Conservation (phyloP, 2,797 vertebrate species). For the Eospalax fontanierii region DNA sequence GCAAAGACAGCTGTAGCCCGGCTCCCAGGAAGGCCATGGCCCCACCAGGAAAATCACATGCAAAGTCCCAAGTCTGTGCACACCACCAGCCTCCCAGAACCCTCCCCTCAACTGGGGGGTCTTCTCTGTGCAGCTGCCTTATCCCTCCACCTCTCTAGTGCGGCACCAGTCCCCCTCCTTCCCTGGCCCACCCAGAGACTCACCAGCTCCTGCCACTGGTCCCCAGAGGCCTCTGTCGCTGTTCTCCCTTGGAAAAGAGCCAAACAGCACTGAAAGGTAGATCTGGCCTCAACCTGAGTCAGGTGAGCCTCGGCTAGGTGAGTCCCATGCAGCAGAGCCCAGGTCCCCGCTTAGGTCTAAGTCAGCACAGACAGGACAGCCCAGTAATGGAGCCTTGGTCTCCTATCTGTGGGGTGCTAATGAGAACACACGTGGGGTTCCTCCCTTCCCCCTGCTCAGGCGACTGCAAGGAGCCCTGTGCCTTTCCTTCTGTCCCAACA, state of each 20-base stretch:
- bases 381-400: neutral
- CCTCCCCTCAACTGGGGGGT: no score
- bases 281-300: neutral
- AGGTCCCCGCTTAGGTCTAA: neutral
- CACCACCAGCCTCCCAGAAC: neutral
- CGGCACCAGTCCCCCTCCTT: neutral
- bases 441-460: neutral
- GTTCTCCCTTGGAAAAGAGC: slow-evolving; percentile 32
- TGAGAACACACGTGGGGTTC: neutral
- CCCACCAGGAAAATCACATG: neutral
- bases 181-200: neutral
- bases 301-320: neutral
- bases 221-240: neutral
- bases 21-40: neutral
- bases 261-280: rapidly evolving
- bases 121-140: neutral
- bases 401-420: neutral
- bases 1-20: rapidly evolving
- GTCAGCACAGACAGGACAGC: neutral
- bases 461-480: neutral
- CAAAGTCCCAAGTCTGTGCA: neutral
- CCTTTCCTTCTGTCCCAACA: neutral
- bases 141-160: rapidly evolving
- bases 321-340: neutral
- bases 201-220: neutral